Evolutionary conservation across 53 echinoderm and acorn worm species (phyloP), one percentile per base, ranked within the genome.

Genomic region (Holothuria leucospilota): DNA sequence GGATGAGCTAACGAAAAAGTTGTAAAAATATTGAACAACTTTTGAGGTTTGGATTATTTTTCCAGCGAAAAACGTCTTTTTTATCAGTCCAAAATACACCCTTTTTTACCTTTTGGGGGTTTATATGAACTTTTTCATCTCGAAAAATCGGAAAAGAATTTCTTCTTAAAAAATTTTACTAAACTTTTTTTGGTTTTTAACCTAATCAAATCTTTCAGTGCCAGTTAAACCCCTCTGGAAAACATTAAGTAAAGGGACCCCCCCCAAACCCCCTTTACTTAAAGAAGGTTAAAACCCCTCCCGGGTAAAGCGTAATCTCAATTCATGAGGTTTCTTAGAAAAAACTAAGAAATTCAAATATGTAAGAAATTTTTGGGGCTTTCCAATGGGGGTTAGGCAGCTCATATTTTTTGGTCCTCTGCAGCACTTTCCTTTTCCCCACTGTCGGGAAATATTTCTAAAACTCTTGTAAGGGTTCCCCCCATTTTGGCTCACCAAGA

Each of bases 21-120:
- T 53, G 93, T 92, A 51, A 95, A 77, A 56, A 99, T 73, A 82
- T 95, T 99, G 59, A 86, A 95, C 69, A 99, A 86, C 82, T 99
- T 99, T 29, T 87, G 86, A 9, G 87, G 82, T 95, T 99, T 26
- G 89, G 87, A 65, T 94, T 94, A 59, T 94, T 53, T 95, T 94
- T 10, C 86, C 92, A 0, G 94, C 79, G 67, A 94, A 95, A 68
- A 99, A 99, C 27, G 87, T 87, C 49, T 99, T 92, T 39, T 13
- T 95, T 88, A 79, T 99, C 99, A 2, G 99, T 99, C 46, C 95
- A 86, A 29, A 87, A 52, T 20, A 99, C 95, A 77, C 94, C 95
- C 84, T 99, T 95, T 26, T 91, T 87, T 39, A 95, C 99, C 99
- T 99, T 77, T 99, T 99, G 87, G 90, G 93, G n/a, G n/a, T n/a